phyloP scores from a whole-genome alignment of 2,888 invertebrate species.

The Noctua pronuba region DNA sequence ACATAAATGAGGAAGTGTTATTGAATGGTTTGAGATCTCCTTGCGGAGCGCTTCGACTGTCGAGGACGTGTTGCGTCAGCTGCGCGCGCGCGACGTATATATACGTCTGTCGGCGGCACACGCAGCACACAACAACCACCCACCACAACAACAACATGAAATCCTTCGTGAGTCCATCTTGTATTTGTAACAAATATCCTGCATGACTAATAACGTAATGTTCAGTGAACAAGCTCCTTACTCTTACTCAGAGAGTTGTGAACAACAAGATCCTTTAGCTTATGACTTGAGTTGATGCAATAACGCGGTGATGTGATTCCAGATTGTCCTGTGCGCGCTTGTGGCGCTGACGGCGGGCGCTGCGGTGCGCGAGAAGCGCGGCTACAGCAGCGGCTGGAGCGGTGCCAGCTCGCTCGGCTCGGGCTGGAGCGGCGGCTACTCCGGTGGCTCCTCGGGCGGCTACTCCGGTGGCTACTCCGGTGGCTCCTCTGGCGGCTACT shows the following conservation, averaged over 20 bases:
- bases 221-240: not conserved
- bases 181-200: not conserved
- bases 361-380: conserved; percentile 59
- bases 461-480: not conserved
- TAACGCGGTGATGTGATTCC: conserved; percentile 27
- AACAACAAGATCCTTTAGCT: not conserved
- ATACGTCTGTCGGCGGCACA: conserved; percentile 15
- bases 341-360: conserved; percentile 49
- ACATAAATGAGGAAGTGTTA: not conserved
- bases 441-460: not conserved
- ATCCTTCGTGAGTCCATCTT: conserved; percentile 56
- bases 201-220: not conserved
- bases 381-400: conserved; percentile 49
- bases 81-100: conserved; percentile 27
- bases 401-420: conserved; percentile 8
- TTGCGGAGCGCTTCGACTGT: too few species aligned
- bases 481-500: conserved; percentile 19
- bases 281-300: not conserved
- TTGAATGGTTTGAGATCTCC: not conserved
- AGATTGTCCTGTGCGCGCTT: conserved; percentile 51
- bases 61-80: conserved; percentile 44
- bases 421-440: conserved; percentile 20
- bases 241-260: too few species aligned
- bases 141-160: conserved; percentile 58
- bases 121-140: conserved; percentile 34